These are phyloP conservation scores for Hemiprocne comata DNA, from an alignment of 2,113 vertebrate genomes.

Conservation along the genomic window DNA sequence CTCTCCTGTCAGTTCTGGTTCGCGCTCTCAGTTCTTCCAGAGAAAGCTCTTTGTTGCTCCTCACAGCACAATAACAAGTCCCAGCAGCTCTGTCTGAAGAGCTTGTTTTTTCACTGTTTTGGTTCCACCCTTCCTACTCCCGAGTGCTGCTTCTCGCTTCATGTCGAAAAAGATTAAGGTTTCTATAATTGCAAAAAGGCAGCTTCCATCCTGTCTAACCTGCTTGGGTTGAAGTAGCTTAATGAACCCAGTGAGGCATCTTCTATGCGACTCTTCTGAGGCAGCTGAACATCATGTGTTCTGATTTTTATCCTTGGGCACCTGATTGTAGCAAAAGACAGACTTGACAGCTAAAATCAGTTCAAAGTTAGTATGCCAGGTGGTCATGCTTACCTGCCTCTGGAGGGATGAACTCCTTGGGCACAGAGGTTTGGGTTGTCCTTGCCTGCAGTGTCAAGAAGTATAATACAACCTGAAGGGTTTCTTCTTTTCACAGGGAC, in stretches of 20 bases:
- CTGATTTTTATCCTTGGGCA: background rate
- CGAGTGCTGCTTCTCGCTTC: background rate
- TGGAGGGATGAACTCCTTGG: background rate
- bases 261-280: background rate
- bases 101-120: background rate
- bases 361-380: background rate
- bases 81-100: background rate
- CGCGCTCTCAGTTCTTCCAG: background rate
- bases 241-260: background rate
- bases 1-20: background rate
- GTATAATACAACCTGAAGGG: background rate
- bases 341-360: background rate
- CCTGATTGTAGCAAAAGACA: background rate
- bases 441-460: background rate
- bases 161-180: background rate
- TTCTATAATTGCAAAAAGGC: background rate
- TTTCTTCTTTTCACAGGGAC: conserved; percentile 79
- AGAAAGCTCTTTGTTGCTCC: background rate
- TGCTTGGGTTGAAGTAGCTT: background rate
- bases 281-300: background rate
- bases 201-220: background rate
- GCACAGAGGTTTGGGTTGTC: background rate
- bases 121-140: background rate
- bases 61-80: background rate
- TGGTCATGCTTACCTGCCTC: background rate